A percentile compares a stretch with the other conserved stretches of the same genome.
These are phyloP conservation scores for Anisognathus igniventris DNA, from an alignment of 2,797 vertebrate genomes.

Conservation along the genomic window DNA sequence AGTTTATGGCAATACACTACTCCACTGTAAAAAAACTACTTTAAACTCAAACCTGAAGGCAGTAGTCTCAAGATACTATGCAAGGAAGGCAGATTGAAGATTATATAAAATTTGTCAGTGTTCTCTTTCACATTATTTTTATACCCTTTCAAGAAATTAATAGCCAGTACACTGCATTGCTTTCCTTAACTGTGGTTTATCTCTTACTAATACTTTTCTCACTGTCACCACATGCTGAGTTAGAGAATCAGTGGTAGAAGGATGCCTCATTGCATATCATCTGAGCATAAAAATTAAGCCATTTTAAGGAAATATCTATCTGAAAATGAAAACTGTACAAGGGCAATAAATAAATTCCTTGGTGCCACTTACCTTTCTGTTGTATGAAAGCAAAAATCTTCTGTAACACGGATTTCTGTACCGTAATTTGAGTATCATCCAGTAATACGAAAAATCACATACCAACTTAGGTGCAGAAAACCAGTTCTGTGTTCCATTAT, in stretches of 20 bases:
- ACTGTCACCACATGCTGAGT: not conserved
- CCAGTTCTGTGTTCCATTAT: not conserved
- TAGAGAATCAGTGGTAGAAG: not conserved
- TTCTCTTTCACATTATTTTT: not conserved
- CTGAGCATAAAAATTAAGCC: not conserved
- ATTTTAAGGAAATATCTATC: not conserved
- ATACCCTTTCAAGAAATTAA: not conserved
- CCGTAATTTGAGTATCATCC: not conserved
- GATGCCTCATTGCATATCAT: not conserved
- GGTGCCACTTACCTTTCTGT: not conserved
- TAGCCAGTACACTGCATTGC: not conserved
- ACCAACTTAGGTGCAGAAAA: not conserved
- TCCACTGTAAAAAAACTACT: not conserved
- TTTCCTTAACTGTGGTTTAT: not conserved
- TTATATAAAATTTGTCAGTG: not conserved
- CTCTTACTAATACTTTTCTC: not conserved
- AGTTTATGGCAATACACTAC: not conserved
- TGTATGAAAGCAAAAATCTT: not conserved
- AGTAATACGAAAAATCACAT: not conserved
- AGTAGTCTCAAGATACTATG: not conserved
- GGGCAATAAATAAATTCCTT: not conserved
- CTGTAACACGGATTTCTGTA: not conserved
- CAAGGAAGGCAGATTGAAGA: not conserved
- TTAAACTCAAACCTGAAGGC: not conserved
- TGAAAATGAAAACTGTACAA: not conserved